phyloP scores from a whole-genome alignment of 2,888 invertebrate species.

The Serrognathus titanus region DNA sequence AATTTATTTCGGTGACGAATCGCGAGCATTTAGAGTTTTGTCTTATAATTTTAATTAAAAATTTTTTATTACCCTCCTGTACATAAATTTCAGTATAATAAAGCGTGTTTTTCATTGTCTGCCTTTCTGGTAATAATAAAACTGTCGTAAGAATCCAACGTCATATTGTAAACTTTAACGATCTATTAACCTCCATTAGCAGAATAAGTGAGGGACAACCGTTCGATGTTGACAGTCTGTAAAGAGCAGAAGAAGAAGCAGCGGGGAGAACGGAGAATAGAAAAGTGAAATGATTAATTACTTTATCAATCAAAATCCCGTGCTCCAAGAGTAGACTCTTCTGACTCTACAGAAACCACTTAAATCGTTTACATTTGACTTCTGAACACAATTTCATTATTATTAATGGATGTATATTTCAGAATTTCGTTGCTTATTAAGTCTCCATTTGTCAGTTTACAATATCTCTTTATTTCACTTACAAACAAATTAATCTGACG shows the following conservation, averaged over 20 bases:
- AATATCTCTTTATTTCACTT: not conserved
- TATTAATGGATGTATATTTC: constrained; percentile 20
- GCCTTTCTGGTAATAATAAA: not conserved
- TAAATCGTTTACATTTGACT: constrained; percentile 23
- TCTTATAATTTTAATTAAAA: too few species aligned
- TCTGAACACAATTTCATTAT: constrained; percentile 22
- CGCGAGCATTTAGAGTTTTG: too few species aligned
- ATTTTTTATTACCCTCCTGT: too few species aligned
- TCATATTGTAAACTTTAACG: not conserved
- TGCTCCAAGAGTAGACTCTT: constrained; percentile 11
- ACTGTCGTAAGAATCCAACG: not conserved
- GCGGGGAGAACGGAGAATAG: constrained; percentile 5
- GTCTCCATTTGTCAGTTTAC: constrained; percentile 1
- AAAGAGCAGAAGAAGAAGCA: not conserved
- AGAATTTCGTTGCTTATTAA: constrained; percentile 9
- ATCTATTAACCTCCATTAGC: constrained; percentile 13
- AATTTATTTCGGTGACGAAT: not conserved
- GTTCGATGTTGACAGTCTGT: constrained; percentile 8
- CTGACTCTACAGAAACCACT: constrained; percentile 17
- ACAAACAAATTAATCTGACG: too few species aligned
- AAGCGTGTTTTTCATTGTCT: too few species aligned
- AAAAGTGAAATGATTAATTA: constrained; percentile 35
- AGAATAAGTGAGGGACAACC: constrained; percentile 1
- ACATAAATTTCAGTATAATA: too few species aligned
- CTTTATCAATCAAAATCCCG: constrained; percentile 33